Percentiles rank a stretch among this genome's conserved stretches.
These are phyloP conservation scores for Drosophila prosaltans DNA, from an alignment of 1,140 invertebrate genomes.

Conservation along the genomic window DNA sequence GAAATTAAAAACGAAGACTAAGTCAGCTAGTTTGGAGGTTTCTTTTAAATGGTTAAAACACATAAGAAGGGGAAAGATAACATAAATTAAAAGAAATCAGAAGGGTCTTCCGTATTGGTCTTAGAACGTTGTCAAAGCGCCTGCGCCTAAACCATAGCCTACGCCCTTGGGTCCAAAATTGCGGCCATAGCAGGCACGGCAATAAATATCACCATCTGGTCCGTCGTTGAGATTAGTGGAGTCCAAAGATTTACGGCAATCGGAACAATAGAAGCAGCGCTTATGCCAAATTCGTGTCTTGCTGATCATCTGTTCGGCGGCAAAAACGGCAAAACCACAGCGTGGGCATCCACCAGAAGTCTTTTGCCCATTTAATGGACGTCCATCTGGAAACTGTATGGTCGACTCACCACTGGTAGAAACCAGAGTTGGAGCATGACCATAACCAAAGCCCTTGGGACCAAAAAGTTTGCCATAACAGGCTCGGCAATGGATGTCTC, in stretches of 20 bases:
- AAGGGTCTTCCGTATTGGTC: conserved; percentile 48
- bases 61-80: conserved; percentile 22
- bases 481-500: conserved; percentile 93
- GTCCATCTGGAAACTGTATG: conserved; percentile 86
- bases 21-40: conserved; percentile 59
- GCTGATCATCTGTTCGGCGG: conserved; percentile 97
- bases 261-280: conserved; percentile 96
- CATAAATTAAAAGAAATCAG: conserved; percentile 49
- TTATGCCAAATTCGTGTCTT: conserved; percentile 97
- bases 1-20: conserved; percentile 70
- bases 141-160: conserved; percentile 94
- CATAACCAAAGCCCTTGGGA: conserved; percentile 95
- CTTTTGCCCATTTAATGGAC: conserved; percentile 84
- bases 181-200: conserved; percentile 95
- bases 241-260: conserved; percentile 96
- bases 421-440: conserved; percentile 92
- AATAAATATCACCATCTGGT: conserved; percentile 97
- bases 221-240: conserved; percentile 95
- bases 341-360: conserved; percentile 89
- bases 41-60: conserved; percentile 56
- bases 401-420: conserved; percentile 89
- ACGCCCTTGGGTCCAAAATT: conserved; percentile 97
- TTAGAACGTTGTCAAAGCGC: conserved; percentile 93
- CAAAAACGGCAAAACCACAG: conserved; percentile 94
- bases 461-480: conserved; percentile 96